Conservation (phyloP, 2,113 vertebrate genomes). For the Stomatorhinus ivindoensis region DNA sequence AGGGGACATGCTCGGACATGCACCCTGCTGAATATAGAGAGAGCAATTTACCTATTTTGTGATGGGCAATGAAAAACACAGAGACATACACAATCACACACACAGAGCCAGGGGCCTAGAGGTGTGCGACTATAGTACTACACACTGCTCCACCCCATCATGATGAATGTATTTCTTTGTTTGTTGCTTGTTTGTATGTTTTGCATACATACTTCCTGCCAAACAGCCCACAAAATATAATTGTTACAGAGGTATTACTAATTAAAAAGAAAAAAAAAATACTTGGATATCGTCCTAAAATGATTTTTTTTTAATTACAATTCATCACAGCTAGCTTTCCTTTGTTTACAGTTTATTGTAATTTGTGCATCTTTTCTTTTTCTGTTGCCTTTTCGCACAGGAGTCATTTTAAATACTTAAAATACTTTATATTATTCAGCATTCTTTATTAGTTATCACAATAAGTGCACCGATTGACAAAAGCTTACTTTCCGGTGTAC, state of each 20-base stretch:
- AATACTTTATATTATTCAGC: neutral
- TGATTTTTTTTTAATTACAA: neutral
- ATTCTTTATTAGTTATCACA: neutral
- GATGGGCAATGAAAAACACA: neutral
- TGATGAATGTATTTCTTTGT: neutral
- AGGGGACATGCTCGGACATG: no score
- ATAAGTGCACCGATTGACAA: neutral
- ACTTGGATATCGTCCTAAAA: neutral
- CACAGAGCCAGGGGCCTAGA: neutral
- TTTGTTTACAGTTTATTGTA: neutral
- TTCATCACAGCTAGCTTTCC: neutral
- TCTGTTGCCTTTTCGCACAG: neutral
- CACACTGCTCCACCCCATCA: neutral
- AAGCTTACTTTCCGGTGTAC: neutral
- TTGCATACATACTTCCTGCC: neutral
- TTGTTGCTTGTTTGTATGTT: neutral
- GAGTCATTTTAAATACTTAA: neutral
- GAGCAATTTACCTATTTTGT: neutral
- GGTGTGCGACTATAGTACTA: neutral
- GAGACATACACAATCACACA: neutral
- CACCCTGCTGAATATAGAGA: neutral
- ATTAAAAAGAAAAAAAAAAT: neutral
- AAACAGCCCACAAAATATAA: neutral
- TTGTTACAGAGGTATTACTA: neutral
- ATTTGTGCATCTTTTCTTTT: neutral